Conservation (phyloP, 2,888 invertebrate genomes). For the Argynnis bischoffii region DNA sequence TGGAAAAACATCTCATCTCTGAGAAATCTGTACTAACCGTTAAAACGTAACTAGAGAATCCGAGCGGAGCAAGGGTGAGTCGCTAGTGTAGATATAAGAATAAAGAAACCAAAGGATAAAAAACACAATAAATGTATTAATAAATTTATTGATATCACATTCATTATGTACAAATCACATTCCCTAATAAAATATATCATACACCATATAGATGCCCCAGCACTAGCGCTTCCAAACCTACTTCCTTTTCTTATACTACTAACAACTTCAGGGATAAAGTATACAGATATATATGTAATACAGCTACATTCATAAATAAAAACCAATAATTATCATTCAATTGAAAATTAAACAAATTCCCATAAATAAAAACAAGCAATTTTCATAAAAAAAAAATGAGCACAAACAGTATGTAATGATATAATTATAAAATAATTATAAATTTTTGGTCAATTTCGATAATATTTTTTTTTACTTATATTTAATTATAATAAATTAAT, state of each 20-base stretch:
- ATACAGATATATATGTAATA: conserved; percentile 26
- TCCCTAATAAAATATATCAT: conserved; percentile 61
- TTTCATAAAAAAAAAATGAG: background rate
- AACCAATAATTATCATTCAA: too few relatives aligned
- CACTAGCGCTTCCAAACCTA: background rate
- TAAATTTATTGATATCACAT: conserved; percentile 70
- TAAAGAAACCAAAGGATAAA: background rate
- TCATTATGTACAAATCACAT: conserved; percentile 75
- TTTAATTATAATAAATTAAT: conserved; percentile 3
- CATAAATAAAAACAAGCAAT: background rate
- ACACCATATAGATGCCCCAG: conserved; percentile 45
- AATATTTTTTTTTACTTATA: conserved; percentile 21
- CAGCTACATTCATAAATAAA: conserved; percentile 14
- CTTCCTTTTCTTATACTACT: too few relatives aligned
- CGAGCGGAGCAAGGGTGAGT: too few relatives aligned
- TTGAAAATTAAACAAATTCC: background rate
- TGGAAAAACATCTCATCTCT: too few relatives aligned
- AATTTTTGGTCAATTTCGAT: conserved; percentile 34
- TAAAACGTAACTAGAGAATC: too few relatives aligned
- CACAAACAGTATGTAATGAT: conserved; percentile 9
- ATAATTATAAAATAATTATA: conserved; percentile 24
- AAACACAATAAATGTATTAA: conserved; percentile 40
- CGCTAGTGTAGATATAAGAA: too few relatives aligned
- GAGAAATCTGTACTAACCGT: too few relatives aligned
- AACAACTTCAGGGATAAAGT: too few relatives aligned